Percentiles rank a stretch among this genome's conserved stretches.
Conservation (phyloP, 2,113 vertebrate species). For the Laticauda colubrina region DNA sequence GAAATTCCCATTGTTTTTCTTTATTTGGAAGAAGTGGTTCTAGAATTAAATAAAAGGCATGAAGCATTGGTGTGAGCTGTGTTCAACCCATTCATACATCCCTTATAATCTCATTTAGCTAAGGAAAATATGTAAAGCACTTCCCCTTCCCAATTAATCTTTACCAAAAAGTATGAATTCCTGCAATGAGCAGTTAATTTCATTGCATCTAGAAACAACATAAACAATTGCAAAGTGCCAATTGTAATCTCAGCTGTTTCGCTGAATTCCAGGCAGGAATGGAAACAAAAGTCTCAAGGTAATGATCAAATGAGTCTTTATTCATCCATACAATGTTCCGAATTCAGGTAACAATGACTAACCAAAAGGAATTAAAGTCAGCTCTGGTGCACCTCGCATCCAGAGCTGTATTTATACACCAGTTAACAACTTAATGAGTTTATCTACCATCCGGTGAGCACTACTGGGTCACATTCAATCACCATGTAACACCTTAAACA, state of each 20-base stretch:
- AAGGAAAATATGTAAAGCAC: background rate
- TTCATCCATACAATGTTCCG: no score
- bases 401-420: no score
- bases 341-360: no score
- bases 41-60: background rate
- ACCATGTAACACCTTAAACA: no score
- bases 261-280: no score
- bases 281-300: no score
- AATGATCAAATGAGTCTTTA: no score
- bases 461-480: no score
- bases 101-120: background rate
- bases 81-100: background rate
- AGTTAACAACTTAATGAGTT: no score
- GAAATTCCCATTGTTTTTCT: background rate
- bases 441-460: no score
- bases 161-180: background rate
- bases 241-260: background rate
- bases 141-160: background rate
- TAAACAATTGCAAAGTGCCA: background rate
- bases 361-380: no score
- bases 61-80: background rate
- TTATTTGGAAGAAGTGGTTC: background rate
- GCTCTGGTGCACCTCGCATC: no score
- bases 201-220: background rate
- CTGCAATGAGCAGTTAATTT: background rate